Percentiles rank a stretch among this genome's conserved stretches.
These are phyloP conservation scores for Sussaba pulchella DNA, from an alignment of 2,888 invertebrate genomes.

Conservation along the genomic window DNA sequence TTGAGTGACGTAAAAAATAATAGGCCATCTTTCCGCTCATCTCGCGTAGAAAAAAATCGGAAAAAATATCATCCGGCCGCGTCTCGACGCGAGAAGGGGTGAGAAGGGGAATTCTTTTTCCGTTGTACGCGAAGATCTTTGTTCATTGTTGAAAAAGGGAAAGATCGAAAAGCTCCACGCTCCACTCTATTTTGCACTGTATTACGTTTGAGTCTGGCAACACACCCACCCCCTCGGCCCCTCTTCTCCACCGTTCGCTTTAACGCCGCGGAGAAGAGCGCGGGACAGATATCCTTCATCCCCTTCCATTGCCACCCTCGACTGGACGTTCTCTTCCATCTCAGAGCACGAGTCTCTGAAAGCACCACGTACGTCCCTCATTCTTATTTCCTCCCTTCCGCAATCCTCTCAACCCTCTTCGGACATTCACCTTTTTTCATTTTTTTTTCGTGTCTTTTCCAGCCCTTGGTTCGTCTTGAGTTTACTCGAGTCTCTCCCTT, in stretches of 20 bases:
- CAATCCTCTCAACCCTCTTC: conserved; percentile 7
- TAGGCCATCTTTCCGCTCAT: no score
- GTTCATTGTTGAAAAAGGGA: conserved; percentile 12
- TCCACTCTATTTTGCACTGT: conserved; percentile 42
- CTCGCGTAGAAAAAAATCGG: background rate
- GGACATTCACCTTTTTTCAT: background rate
- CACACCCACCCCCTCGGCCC: background rate
- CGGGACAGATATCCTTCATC: conserved; percentile 60
- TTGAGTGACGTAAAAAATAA: background rate
- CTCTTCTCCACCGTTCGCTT: background rate
- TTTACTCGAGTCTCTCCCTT: conserved; percentile 42
- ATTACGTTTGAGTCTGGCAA: conserved; percentile 5
- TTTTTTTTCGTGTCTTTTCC: background rate
- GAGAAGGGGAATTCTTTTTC: conserved; percentile 28
- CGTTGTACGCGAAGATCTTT: conserved; percentile 18
- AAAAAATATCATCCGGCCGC: background rate
- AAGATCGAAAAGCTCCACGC: conserved; percentile 57
- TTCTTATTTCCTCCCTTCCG: conserved; percentile 56
- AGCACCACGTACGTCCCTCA: conserved; percentile 59
- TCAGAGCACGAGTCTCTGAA: conserved; percentile 33
- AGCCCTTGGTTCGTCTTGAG: conserved; percentile 41
- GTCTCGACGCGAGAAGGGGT: background rate
- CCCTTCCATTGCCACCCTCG: conserved; percentile 32
- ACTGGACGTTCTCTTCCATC: conserved; percentile 44
- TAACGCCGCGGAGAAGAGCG: background rate